Evolutionary conservation across 2,113 vertebrate species (phyloP), one percentile per base, ranked within the genome.

Genomic region (Beaufortia kweichowensis): DNA sequence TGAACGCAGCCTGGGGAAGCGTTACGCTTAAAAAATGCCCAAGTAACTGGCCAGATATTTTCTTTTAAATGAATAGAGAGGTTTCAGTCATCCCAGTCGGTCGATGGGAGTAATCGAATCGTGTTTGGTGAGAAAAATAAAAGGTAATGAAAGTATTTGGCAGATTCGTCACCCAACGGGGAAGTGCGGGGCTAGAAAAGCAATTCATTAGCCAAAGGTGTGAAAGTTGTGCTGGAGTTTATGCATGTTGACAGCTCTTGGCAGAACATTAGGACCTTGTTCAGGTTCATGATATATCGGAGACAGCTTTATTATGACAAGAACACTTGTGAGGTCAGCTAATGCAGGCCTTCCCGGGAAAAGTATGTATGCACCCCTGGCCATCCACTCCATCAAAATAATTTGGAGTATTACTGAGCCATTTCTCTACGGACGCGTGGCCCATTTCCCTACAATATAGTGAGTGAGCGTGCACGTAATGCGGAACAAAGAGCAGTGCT

Each of bases 281-380:
- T 79, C 64, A 67, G 64, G 50, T 81, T 80, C 66, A 68, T 39
- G 59, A 76, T 57, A 81, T 39, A 76, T 61, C 43, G 17, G 50
- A 72, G 55, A 77, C 66, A 70, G 76, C 26, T 83, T 77, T 83
- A 81, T 81, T 84, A 76, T 74, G 73, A 81, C 73, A 70, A 43
- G 35, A 59, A 35, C 28, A 81, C 55, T 77, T 61, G 24, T 17
- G 21, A 75, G 60, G 71, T 72, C 6, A 55, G 64, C 35, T 69
- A 39, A 57, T 46, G 69, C 57, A 65, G 43, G 77, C 63, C 35
- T 55, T 57, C 55, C 63, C 53, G 61, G 60, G 50, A 79, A 61
- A 65, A 79, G 50, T 31, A 79, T 61, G 62, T 69, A 61, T 9
- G 70, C 64, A 19, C 6, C 41, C 35, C 24, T 48, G 53, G 28